Evolutionary conservation across 2,888 invertebrate genomes (phyloP), one percentile per base, ranked within the genome.

Genomic region (Shargacucullia verbasci): DNA sequence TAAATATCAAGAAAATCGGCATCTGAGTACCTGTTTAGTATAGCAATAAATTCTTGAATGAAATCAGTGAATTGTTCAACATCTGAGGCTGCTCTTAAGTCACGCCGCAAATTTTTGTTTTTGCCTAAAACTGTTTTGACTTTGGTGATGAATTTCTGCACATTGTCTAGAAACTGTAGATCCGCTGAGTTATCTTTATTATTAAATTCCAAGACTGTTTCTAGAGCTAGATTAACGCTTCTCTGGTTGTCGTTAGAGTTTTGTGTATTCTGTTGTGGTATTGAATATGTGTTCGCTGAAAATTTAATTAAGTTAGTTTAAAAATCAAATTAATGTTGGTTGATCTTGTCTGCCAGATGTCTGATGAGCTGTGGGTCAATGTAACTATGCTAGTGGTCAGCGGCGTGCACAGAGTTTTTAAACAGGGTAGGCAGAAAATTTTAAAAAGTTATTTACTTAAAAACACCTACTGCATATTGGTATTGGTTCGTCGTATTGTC

Each of bases 141-240:
- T 67, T 80, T 82, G 0, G 63, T 59, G 2, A 88, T 55, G 38
- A 85, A 75, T 0, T 54, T 55, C 50, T 86, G 79, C 0, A 88
- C 70, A 2, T 79, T 79, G 9, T 82, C 73, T 4, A 90, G 70
- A 2, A 88, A 66, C 0, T 73, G 66, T 0, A 86, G 0, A 27
- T 88, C 87, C 0, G 66, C 62, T 0, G 70, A 49, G 0, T 76
- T 73, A 10, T 82, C 74, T 9, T 78, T 76, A 0, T 80, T 65
- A 29, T 85, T 73, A 14, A 90, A 88, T 41, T 86, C 81, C 0
- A 89, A 47, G 0, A 88, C 80, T 0, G 90, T 90, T 62, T 90
- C 86, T 0, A 90, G 37, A 0, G 82, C 85, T 11, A 89, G 11
- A 12, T 89, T 88, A 0, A 90, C 79, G 13, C 81, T 82, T 60